Conservation (phyloP, 2,888 invertebrate genomes). For the Didymodactylos carnosus region DNA sequence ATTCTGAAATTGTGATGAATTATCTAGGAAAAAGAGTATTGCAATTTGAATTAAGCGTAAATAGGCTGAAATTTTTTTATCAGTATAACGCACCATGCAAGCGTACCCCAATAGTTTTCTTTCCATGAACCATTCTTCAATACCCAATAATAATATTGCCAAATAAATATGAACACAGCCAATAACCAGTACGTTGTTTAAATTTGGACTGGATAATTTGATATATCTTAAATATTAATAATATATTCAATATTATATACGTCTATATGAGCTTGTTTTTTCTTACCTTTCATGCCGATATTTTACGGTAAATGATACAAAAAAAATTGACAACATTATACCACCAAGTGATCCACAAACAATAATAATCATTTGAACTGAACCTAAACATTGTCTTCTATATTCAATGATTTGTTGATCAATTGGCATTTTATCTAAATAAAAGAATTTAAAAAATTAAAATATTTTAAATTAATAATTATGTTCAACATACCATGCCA, state of each 20-base stretch:
- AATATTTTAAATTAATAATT: background rate
- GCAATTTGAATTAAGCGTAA: too few species aligned
- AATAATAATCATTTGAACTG: background rate
- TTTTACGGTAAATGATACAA: background rate
- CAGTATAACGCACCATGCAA: background rate
- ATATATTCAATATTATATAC: background rate
- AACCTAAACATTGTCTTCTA: background rate
- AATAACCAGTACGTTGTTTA: background rate
- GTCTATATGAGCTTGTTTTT: background rate
- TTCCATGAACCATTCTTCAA: background rate
- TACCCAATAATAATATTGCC: background rate
- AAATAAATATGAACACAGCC: background rate
- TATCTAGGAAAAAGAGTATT: too few species aligned
- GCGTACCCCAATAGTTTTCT: background rate
- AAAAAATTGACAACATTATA: background rate
- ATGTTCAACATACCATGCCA: background rate
- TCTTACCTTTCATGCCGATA: background rate
- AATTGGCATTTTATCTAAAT: background rate
- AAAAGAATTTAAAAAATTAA: background rate
- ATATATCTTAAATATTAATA: background rate
- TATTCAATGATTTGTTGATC: background rate
- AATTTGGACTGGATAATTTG: background rate
- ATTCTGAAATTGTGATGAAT: background rate
- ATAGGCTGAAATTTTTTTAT: too few species aligned
- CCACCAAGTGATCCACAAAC: background rate